These are phyloP conservation scores for Hirtodrosophila confusa DNA, from an alignment of 2,888 invertebrate species.

Conservation along the genomic window DNA sequence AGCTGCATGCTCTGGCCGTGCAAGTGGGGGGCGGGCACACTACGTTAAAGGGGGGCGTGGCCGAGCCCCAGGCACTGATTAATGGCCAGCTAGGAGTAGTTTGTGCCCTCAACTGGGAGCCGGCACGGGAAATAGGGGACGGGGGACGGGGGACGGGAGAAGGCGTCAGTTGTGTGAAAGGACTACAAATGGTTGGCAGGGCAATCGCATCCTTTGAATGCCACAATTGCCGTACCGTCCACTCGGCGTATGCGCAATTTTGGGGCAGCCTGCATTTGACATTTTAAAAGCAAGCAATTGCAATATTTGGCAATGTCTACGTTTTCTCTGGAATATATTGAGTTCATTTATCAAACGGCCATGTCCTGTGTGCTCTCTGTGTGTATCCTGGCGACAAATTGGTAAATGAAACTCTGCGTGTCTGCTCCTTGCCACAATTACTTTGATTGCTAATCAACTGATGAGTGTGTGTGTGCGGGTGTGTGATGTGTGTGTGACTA, in stretches of 20 bases:
- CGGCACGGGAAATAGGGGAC: not conserved
- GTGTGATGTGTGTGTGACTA: constrained; percentile 3
- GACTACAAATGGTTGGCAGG: no score
- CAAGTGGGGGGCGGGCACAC: no score
- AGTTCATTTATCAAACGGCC: constrained; percentile 35
- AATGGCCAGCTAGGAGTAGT: constrained; percentile 30
- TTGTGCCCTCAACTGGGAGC: no score
- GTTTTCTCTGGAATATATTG: constrained; percentile 11
- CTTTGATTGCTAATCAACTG: constrained; percentile 56
- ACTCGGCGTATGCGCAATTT: no score
- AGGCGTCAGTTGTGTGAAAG: no score
- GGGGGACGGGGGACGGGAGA: no score
- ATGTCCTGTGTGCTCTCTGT: constrained; percentile 5
- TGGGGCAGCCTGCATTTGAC: no score
- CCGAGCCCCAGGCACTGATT: constrained; percentile 28
- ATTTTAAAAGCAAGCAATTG: no score
- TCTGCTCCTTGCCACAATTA: constrained; percentile 49
- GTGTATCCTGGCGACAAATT: constrained; percentile 42
- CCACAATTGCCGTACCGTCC: no score
- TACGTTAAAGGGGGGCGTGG: no score
- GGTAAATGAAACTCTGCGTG: constrained; percentile 33
- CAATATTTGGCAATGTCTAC: no score
- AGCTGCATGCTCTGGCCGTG: constrained; percentile 4
- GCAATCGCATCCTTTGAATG: no score
- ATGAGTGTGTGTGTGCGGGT: not conserved